phyloP scores from a whole-genome alignment of 2,888 invertebrate species.

The Nowickia ferox region DNA sequence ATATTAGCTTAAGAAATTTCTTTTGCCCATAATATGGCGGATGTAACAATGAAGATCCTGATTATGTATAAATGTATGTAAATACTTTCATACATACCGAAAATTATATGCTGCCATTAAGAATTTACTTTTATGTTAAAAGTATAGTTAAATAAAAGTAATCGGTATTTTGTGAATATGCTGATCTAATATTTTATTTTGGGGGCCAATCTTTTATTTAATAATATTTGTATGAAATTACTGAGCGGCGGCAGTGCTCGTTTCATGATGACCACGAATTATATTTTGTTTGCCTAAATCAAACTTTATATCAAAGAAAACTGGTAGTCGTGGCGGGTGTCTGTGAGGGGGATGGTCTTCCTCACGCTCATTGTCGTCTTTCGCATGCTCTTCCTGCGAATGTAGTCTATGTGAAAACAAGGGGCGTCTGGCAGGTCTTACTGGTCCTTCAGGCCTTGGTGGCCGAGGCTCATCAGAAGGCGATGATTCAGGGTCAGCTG shows the following conservation, averaged over 20 bases:
- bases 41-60: too few relatives aligned
- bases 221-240: too few relatives aligned
- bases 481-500: not conserved
- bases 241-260: too few relatives aligned
- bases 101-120: too few relatives aligned
- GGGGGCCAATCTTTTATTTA: too few relatives aligned
- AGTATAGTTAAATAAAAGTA: too few relatives aligned
- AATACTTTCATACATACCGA: too few relatives aligned
- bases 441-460: not conserved
- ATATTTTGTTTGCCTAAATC: slow-evolving; percentile 7
- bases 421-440: not conserved
- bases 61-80: too few relatives aligned
- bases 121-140: too few relatives aligned
- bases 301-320: not conserved
- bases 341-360: not conserved
- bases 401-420: not conserved
- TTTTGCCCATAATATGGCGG: too few relatives aligned
- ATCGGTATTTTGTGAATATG: not conserved
- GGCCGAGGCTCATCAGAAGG: slow-evolving; percentile 18
- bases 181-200: not conserved
- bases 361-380: not conserved
- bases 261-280: not conserved
- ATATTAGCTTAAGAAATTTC: too few relatives aligned
- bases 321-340: not conserved
- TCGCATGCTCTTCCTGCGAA: not conserved